Percentiles rank a stretch among this genome's conserved stretches.
Evolutionary conservation across 2,113 vertebrate species (phyloP).

Genomic region (Tympanuchus pallidicinctus): DNA sequence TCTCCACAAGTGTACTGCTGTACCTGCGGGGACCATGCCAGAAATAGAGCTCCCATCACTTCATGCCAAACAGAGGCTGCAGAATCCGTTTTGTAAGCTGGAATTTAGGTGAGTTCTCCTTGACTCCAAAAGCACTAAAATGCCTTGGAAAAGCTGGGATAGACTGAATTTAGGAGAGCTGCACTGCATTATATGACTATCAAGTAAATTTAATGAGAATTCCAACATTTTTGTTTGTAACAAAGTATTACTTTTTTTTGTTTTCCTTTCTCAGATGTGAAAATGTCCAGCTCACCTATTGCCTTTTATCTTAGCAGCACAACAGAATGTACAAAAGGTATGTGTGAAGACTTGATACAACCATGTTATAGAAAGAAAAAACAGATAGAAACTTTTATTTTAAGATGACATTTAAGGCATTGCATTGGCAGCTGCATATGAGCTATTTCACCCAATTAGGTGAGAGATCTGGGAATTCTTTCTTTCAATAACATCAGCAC

Average conservation of each 20-base stretch:
- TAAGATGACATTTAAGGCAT: not conserved
- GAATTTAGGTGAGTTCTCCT: not conserved
- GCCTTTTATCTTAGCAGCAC: not conserved
- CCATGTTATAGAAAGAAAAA: not conserved
- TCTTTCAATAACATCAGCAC: not conserved
- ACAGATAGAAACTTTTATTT: not conserved
- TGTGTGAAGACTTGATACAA: not conserved
- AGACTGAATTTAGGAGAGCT: not conserved
- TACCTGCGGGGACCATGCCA: not conserved
- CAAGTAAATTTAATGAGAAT: not conserved
- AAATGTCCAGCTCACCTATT: not conserved
- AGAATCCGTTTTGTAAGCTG: not conserved
- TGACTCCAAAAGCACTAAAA: not conserved
- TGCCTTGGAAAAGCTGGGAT: not conserved
- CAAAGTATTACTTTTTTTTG: not conserved
- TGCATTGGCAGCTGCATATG: not conserved
- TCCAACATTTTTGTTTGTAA: not conserved
- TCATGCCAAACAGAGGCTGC: not conserved
- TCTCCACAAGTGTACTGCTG: not conserved
- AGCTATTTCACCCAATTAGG: not conserved
- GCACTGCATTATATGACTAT: not conserved
- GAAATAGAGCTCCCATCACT: not conserved
- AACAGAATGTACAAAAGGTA: not conserved
- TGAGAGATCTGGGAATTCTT: not conserved
- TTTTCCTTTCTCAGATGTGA: fast-evolving